These are phyloP conservation scores for Cyclina sinensis DNA, from an alignment of 1,140 invertebrate species.

Conservation along the genomic window DNA sequence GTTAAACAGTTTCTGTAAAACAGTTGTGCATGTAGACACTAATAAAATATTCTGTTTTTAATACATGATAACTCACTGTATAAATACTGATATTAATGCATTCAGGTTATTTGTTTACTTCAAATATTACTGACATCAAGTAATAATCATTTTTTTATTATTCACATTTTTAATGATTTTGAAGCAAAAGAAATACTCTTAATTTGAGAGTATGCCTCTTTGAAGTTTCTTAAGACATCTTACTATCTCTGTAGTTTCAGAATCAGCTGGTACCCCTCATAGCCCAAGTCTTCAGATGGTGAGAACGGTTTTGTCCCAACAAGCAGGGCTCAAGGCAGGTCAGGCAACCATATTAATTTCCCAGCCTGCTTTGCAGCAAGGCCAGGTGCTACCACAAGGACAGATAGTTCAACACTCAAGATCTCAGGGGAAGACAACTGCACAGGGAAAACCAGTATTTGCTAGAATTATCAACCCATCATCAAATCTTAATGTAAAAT, in stretches of 20 bases:
- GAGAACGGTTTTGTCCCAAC: conserved; percentile 81
- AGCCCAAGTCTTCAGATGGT: conserved; percentile 81
- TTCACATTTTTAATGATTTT: no score
- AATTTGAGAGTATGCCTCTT: no score
- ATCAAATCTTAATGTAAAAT: conserved; percentile 75
- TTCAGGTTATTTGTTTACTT: no score
- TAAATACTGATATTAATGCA: no score
- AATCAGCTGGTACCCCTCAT: conserved; percentile 74
- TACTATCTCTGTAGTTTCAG: conserved; percentile 67
- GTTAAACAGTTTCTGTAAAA: no score
- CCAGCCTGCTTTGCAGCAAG: conserved; percentile 78
- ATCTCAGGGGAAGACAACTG: conserved; percentile 71
- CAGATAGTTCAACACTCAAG: conserved; percentile 72
- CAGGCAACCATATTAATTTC: conserved; percentile 84
- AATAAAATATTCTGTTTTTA: no score
- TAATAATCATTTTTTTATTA: no score
- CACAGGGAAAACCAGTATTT: conserved; percentile 82
- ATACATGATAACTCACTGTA: no score
- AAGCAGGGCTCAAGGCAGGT: conserved; percentile 78
- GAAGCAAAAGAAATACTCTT: no score
- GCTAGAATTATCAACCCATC: conserved; percentile 84
- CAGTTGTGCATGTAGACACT: no score
- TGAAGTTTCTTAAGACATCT: no score
- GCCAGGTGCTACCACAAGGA: conserved; percentile 70
- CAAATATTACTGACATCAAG: no score